These are phyloP conservation scores for Drosophila pachea DNA, from an alignment of 1,140 invertebrate genomes.

Conservation along the genomic window DNA sequence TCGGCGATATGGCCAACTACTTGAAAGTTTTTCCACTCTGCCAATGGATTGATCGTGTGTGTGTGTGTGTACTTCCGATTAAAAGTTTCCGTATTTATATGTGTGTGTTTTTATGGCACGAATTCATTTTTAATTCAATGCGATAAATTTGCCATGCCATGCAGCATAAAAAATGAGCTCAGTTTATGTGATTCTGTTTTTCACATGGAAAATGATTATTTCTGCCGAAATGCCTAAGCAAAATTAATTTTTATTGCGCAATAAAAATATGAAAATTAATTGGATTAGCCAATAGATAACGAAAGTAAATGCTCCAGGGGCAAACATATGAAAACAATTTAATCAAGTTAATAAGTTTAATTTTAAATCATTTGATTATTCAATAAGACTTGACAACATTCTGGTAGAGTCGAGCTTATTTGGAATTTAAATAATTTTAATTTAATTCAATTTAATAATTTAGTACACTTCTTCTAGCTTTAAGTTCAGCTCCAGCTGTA, in stretches of 20 bases:
- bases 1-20: slow-evolving; percentile 5
- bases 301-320: neutral
- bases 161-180: neutral
- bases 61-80: neutral
- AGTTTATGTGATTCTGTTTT: neutral
- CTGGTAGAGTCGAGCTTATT: too few species aligned
- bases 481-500: neutral
- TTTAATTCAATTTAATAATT: too few species aligned
- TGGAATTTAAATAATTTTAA: too few species aligned
- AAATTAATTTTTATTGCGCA: neutral
- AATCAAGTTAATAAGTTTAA: too few species aligned
- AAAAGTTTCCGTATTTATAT: slow-evolving; percentile 12
- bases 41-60: slow-evolving; percentile 3
- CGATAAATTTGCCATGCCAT: slow-evolving; percentile 9
- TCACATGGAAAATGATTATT: neutral
- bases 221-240: neutral
- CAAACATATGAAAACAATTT: too few species aligned
- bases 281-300: neutral
- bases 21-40: slow-evolving; percentile 19
- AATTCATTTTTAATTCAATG: slow-evolving; percentile 18
- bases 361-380: too few species aligned
- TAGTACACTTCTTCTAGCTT: too few species aligned
- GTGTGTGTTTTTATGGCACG: slow-evolving; percentile 22
- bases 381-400: too few species aligned
- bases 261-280: neutral